Evolutionary conservation across 2,113 vertebrate genomes (phyloP).

Genomic region (Thymallus thymallus): DNA sequence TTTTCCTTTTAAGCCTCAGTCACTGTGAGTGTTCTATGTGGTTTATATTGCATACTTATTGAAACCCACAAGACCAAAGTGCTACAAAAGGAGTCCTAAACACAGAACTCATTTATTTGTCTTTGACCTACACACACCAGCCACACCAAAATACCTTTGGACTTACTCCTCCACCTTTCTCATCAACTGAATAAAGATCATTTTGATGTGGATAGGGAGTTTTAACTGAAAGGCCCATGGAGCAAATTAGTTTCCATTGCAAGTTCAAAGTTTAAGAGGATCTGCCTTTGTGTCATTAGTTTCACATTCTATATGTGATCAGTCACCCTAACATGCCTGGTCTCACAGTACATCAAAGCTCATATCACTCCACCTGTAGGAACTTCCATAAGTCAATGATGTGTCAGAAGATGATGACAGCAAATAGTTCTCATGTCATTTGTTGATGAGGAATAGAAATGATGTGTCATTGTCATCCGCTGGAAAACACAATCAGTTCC

Average conservation of each 20-base stretch:
- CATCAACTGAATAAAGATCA: conserved; percentile 21
- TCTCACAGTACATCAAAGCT: no score
- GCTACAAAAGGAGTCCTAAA: conserved; percentile 50
- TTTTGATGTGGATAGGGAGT: conserved; percentile 36
- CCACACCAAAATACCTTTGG: conserved; percentile 37
- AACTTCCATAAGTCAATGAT: neutral
- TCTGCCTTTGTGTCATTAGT: neutral
- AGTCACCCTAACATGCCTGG: no score
- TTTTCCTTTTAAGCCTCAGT: conserved; percentile 50
- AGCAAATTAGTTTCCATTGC: conserved; percentile 36
- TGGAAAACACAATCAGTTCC: conserved; percentile 38
- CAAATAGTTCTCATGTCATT: neutral
- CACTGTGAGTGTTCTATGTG: conserved; percentile 49
- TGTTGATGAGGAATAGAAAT: neutral
- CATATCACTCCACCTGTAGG: neutral
- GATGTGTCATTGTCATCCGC: conserved; percentile 14
- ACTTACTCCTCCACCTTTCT: conserved; percentile 29
- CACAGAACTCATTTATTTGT: conserved; percentile 54
- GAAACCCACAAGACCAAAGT: conserved; percentile 50
- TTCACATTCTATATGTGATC: neutral
- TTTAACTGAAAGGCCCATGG: conserved; percentile 5
- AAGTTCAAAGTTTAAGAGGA: neutral
- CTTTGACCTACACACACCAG: conserved; percentile 18
- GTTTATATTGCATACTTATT: conserved; percentile 48
- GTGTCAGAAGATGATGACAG: neutral